Percentiles rank a stretch among this genome's conserved stretches.
These are phyloP conservation scores for Phodopus roborovskii DNA, from an alignment of 2,113 vertebrate species.

Conservation along the genomic window DNA sequence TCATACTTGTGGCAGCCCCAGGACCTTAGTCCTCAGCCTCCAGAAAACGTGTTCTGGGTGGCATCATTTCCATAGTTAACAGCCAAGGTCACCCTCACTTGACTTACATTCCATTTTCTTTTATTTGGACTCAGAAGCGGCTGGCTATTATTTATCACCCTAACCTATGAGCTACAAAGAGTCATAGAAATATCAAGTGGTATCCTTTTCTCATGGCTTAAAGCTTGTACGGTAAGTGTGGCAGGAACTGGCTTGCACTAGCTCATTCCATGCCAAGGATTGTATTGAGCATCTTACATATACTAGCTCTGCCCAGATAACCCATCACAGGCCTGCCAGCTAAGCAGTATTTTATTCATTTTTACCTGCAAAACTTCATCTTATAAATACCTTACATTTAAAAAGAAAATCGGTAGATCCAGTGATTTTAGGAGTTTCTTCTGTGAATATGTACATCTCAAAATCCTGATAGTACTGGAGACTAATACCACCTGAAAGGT, in stretches of 20 bases:
- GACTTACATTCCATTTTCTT: conserved; percentile 45
- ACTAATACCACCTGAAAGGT: background rate
- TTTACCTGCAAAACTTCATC: conserved; percentile 18
- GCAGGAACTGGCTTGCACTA: background rate
- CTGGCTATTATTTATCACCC: background rate
- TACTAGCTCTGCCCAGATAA: background rate
- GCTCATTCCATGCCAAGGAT: background rate
- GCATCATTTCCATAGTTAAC: background rate
- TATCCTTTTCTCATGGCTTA: background rate
- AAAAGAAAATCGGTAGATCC: background rate
- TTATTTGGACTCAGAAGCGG: background rate
- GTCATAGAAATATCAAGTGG: conserved; percentile 27
- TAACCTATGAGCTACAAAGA: conserved; percentile 11
- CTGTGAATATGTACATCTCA: background rate
- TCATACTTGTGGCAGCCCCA: background rate
- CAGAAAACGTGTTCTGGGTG: background rate
- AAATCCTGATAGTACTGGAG: too few relatives aligned
- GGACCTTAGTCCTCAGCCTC: background rate
- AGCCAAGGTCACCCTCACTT: background rate
- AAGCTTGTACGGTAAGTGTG: background rate
- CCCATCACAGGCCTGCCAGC: background rate
- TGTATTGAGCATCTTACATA: background rate
- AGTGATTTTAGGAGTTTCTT: background rate
- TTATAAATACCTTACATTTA: conserved; percentile 30
- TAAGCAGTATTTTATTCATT: background rate